phyloP scores from a whole-genome alignment of 1,140 invertebrate species.

The Conopomorpha cramerella region DNA sequence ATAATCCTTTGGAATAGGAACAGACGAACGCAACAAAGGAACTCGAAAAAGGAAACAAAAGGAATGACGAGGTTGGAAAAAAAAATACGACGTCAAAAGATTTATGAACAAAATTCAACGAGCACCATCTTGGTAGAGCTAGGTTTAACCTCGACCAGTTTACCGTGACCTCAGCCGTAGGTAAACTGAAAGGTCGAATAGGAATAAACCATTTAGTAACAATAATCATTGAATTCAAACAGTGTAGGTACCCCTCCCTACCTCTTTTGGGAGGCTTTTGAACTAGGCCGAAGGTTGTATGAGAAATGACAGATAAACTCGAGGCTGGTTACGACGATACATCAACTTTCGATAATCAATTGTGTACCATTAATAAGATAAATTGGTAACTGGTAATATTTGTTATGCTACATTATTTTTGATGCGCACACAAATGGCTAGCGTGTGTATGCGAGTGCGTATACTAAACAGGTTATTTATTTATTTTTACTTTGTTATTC shows the following conservation, averaged over 20 bases:
- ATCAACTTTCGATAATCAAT: conserved; percentile 56
- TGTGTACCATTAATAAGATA: conserved; percentile 39
- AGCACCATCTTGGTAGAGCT: conserved; percentile 19
- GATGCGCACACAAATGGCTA: too few species aligned
- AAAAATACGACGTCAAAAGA: conserved; percentile 26
- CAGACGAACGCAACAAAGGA: neutral
- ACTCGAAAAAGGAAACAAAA: conserved; percentile 5
- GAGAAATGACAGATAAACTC: conserved; percentile 55
- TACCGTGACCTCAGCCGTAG: too few species aligned
- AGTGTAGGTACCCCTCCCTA: too few species aligned
- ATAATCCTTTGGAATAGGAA: neutral
- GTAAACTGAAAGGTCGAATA: too few species aligned
- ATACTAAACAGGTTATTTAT: too few species aligned
- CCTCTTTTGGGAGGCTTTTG: conserved; percentile 40
- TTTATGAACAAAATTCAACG: conserved; percentile 31
- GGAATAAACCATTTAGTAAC: too few species aligned
- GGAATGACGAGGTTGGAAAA: conserved; percentile 10
- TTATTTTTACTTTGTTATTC: too few species aligned
- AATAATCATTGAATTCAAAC: too few species aligned
- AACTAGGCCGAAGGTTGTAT: conserved; percentile 50
- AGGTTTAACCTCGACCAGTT: too few species aligned
- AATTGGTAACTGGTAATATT: too few species aligned
- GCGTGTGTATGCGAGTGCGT: too few species aligned
- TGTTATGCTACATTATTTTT: too few species aligned
- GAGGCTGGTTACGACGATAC: conserved; percentile 40